Evolutionary conservation across 2,888 invertebrate species (phyloP).

Genomic region (Metacarcinus magister): DNA sequence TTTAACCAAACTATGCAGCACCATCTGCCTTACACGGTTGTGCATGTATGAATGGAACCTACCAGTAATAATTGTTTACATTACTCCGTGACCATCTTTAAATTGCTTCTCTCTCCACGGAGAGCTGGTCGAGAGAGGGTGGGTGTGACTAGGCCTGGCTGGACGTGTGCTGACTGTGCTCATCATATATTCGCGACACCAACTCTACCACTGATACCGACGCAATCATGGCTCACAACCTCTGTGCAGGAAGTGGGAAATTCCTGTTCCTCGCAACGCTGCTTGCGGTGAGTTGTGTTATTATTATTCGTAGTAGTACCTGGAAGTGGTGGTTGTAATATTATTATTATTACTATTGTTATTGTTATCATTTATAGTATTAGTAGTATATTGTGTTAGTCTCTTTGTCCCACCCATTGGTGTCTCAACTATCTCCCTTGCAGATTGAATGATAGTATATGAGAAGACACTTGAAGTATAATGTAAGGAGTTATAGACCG

Average conservation of each 20-base stretch:
- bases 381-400: too few relatives aligned
- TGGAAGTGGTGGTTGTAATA: too few relatives aligned
- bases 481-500: too few relatives aligned
- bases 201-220: not conserved
- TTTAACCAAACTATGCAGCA: not conserved
- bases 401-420: too few relatives aligned
- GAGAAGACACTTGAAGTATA: too few relatives aligned
- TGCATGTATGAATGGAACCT: not conserved
- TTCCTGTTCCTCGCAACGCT: not conserved
- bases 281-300: not conserved
- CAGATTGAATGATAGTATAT: too few relatives aligned
- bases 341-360: too few relatives aligned
- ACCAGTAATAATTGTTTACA: not conserved
- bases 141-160: not conserved
- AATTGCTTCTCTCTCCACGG: not conserved
- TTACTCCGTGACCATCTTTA: not conserved
- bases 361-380: too few relatives aligned
- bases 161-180: not conserved
- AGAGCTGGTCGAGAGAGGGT: not conserved
- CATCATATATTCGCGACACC: not conserved
- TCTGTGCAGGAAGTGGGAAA: not conserved
- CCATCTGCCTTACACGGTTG: not conserved
- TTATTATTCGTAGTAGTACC: too few relatives aligned
- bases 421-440: too few relatives aligned
- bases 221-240: not conserved